Conservation (phyloP, 2,888 invertebrate genomes). For the Campaea margaritaria region DNA sequence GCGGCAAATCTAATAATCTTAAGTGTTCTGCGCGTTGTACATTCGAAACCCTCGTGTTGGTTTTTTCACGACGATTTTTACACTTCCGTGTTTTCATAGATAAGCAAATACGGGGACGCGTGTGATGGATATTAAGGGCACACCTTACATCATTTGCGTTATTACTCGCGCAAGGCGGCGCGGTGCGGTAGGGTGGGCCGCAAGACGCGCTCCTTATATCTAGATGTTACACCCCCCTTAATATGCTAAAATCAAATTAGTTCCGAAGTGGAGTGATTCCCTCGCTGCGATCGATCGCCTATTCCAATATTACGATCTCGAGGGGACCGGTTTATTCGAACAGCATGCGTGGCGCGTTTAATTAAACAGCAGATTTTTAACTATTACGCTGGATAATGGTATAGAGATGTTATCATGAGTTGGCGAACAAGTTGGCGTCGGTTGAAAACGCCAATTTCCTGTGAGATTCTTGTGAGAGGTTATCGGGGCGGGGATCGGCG, state of each 20-base stretch:
- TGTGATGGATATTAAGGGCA: slow-evolving; percentile 85
- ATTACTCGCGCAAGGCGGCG: slow-evolving; percentile 62
- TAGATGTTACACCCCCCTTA: slow-evolving; percentile 79
- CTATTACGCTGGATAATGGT: slow-evolving; percentile 46
- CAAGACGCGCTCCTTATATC: slow-evolving; percentile 82
- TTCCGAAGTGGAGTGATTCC: slow-evolving; percentile 82
- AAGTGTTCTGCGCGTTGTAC: slow-evolving; percentile 68
- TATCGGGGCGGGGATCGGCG: slow-evolving; percentile 72
- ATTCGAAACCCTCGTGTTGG: slow-evolving; percentile 64
- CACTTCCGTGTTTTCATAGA: slow-evolving; percentile 84
- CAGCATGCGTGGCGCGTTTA: slow-evolving; percentile 61
- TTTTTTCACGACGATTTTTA: slow-evolving; percentile 81
- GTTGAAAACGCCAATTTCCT: slow-evolving; percentile 81
- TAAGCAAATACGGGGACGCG: slow-evolving; percentile 84
- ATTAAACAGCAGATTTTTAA: slow-evolving; percentile 56
- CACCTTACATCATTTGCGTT: slow-evolving; percentile 85
- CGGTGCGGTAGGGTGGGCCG: slow-evolving; percentile 60
- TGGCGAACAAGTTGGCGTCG: slow-evolving; percentile 60
- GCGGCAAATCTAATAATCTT: slow-evolving; percentile 69
- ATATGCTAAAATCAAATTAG: slow-evolving; percentile 86
- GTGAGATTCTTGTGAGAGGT: slow-evolving; percentile 72
- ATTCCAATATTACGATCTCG: slow-evolving; percentile 67
- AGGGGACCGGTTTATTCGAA: slow-evolving; percentile 65
- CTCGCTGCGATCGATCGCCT: slow-evolving; percentile 73
- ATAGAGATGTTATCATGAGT: slow-evolving; percentile 58